Percentiles rank a stretch among this genome's conserved stretches.
These are phyloP conservation scores for Calcarius lapponicus DNA, from an alignment of 2,797 vertebrate species.

Conservation along the genomic window DNA sequence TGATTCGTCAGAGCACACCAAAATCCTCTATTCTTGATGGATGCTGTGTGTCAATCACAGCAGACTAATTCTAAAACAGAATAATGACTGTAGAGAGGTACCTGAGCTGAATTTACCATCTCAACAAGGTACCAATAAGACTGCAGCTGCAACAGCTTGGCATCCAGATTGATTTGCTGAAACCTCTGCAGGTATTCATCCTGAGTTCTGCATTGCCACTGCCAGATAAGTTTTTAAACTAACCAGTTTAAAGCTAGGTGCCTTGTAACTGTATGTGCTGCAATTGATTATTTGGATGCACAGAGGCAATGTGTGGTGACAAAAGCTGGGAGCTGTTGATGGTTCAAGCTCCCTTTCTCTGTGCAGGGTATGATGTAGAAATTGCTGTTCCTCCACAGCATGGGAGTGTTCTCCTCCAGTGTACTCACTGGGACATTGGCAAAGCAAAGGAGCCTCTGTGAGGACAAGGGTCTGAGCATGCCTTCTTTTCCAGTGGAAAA, in stretches of 20 bases:
- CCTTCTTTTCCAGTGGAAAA: not conserved
- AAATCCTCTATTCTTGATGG: not conserved
- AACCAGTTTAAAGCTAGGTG: not conserved
- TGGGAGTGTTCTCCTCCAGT: not conserved
- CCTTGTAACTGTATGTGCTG: not conserved
- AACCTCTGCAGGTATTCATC: not conserved
- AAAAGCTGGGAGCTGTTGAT: not conserved
- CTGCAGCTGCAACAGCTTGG: not conserved
- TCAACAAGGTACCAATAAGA: not conserved
- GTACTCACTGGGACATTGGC: not conserved
- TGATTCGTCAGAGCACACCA: not conserved
- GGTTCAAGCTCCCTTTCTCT: not conserved
- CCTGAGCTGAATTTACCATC: not conserved
- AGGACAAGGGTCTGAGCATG: not conserved
- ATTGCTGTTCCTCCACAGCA: not conserved
- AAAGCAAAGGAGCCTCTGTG: not conserved
- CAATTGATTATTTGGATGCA: not conserved
- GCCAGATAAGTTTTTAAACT: not conserved
- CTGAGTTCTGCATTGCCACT: not conserved
- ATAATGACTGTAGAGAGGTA: not conserved
- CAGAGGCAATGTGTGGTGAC: not conserved
- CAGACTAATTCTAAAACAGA: not conserved
- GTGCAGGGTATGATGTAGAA: not conserved
- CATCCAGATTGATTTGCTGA: not conserved
- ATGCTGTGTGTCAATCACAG: not conserved